These are phyloP conservation scores for Prunella strophiata DNA, from an alignment of 2,797 vertebrate species.

Conservation along the genomic window DNA sequence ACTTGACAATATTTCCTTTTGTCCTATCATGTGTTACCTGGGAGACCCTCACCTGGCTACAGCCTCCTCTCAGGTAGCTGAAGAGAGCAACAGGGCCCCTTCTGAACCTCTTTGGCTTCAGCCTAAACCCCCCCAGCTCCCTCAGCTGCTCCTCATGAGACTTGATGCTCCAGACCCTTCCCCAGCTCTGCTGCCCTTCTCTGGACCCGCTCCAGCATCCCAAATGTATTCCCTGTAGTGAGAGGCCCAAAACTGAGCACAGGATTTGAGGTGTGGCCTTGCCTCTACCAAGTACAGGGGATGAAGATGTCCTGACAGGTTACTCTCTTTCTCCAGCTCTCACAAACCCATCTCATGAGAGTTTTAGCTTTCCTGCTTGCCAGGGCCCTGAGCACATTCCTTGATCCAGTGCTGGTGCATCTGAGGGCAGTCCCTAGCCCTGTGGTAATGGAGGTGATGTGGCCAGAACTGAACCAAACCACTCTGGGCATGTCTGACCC, in stretches of 20 bases:
- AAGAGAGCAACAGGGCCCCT: background rate
- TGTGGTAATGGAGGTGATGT: background rate
- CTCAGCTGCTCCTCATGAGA: background rate
- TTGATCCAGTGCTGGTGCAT: background rate
- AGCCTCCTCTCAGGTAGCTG: background rate
- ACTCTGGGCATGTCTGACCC: background rate
- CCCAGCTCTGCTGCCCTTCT: background rate
- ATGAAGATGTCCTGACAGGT: rapidly evolving
- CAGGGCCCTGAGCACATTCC: background rate
- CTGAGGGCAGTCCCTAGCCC: no score
- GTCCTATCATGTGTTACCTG: background rate
- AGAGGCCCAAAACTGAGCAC: background rate
- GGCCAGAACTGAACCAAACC: background rate
- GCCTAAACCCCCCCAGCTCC: background rate
- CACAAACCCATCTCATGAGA: background rate
- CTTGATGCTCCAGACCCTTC: background rate
- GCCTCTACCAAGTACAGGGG: background rate
- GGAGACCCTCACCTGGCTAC: no score
- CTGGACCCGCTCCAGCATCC: background rate
- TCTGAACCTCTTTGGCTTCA: background rate
- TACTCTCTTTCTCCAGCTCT: background rate
- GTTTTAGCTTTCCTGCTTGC: background rate
- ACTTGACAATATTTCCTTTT: background rate
- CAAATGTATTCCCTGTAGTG: background rate
- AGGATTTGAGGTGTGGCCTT: rapidly evolving